Conservation (phyloP, 92 coral and sea anemone genomes). For the Siderastrea siderea region DNA sequence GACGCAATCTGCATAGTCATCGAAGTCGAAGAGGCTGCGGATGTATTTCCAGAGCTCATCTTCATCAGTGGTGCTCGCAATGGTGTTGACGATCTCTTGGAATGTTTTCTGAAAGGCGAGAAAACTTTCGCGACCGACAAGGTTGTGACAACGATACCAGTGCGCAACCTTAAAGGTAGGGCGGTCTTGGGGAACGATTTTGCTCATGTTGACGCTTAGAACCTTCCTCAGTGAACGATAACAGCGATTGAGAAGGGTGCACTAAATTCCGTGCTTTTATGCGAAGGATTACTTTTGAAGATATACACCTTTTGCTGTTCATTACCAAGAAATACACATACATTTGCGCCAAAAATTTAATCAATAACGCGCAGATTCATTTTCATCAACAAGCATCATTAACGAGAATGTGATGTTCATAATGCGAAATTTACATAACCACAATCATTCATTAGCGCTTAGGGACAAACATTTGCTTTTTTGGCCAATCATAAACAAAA, state of each 20-base stretch:
- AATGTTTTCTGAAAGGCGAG: constrained; percentile 30
- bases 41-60: constrained; percentile 57
- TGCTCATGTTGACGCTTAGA: constrained; percentile 28
- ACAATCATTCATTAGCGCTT: no score
- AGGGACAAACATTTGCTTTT: no score
- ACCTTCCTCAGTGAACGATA: not conserved
- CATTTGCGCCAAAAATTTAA: no score
- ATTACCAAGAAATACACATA: no score
- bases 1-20: constrained; percentile 71
- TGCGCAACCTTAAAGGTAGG: constrained; percentile 63
- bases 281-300: not conserved
- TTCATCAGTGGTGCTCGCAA: constrained; percentile 11
- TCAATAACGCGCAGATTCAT: no score
- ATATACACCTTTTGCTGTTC: no score
- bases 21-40: constrained; percentile 52
- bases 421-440: no score
- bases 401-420: no score
- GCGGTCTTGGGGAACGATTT: constrained; percentile 47
- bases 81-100: constrained; percentile 49
- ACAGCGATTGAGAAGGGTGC: not conserved
- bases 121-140: constrained; percentile 53
- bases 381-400: no score
- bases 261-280: not conserved
- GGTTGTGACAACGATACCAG: constrained; percentile 41
- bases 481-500: no score